These are phyloP conservation scores for Anoncus sp. DNA, from an alignment of 2,888 invertebrate genomes.

Conservation along the genomic window DNA sequence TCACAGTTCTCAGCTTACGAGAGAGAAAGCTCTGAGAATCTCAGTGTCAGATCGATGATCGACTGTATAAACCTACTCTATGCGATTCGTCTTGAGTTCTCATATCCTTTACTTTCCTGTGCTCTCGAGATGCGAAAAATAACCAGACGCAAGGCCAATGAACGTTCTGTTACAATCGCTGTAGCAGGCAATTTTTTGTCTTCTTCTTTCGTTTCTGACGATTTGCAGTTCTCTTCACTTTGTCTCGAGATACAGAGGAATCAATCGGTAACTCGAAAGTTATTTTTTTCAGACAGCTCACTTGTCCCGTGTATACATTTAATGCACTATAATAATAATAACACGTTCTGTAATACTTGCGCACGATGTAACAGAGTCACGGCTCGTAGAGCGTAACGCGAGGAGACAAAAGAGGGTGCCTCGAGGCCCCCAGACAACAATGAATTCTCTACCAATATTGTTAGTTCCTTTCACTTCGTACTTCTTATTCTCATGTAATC, in stretches of 20 bases:
- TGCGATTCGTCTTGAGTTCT: conserved; percentile 10
- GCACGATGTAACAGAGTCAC: conserved; percentile 66
- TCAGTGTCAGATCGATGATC: conserved; percentile 22
- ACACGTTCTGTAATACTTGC: conserved; percentile 34
- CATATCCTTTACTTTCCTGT: background rate
- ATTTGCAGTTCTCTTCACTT: background rate
- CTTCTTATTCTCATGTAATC: conserved; percentile 46
- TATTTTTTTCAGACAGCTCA: conserved; percentile 25
- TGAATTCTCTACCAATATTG: conserved; percentile 70
- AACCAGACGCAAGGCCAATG: background rate
- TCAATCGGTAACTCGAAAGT: conserved; percentile 24
- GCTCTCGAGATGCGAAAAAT: background rate
- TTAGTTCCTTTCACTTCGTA: conserved; percentile 68
- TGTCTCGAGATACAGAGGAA: conserved; percentile 5
- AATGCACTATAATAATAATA: conserved; percentile 40
- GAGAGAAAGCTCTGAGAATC: background rate
- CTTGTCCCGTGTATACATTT: conserved; percentile 29
- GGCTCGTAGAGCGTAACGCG: conserved; percentile 70
- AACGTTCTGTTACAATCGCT: background rate
- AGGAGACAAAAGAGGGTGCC: conserved; percentile 45
- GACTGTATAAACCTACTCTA: conserved; percentile 4
- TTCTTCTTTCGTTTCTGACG: conserved; percentile 8
- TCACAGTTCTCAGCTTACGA: conserved; percentile 37
- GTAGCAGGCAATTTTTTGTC: background rate
- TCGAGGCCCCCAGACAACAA: conserved; percentile 71